Conservation (phyloP, 2,888 invertebrate genomes). For the Lathronympha strigana region DNA sequence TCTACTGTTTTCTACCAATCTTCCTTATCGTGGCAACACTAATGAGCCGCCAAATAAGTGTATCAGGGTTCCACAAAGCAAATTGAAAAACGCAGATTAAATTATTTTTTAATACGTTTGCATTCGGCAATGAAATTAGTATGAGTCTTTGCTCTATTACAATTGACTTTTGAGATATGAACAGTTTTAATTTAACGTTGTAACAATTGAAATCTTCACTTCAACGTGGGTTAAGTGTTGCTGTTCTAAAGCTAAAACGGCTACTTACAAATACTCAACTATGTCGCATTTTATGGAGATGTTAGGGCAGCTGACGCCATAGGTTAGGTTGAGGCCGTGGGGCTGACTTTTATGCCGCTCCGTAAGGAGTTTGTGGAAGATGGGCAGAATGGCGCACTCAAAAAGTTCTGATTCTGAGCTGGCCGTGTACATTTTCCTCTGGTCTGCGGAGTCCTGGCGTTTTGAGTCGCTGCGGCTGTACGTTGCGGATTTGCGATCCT, state of each 20-base stretch:
- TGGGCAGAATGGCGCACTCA: constrained; percentile 94
- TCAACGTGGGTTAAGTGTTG: constrained; percentile 11
- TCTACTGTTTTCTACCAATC: constrained; percentile 24
- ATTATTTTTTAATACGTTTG: neutral
- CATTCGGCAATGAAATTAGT: constrained; percentile 1
- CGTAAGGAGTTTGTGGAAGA: constrained; percentile 95
- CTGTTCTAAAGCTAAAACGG: constrained; percentile 23
- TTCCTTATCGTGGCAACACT: constrained; percentile 12
- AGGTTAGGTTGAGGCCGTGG: constrained; percentile 87
- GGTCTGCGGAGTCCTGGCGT: constrained; percentile 70
- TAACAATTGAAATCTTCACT: neutral
- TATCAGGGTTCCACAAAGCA: neutral
- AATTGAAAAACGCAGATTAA: neutral
- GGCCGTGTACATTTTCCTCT: constrained; percentile 88
- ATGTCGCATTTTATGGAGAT: constrained; percentile 98
- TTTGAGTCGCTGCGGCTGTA: constrained; percentile 75
- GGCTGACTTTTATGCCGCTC: constrained; percentile 90
- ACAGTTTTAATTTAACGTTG: constrained; percentile 19
- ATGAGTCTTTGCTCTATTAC: constrained; percentile 23
- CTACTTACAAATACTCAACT: constrained; percentile 93
- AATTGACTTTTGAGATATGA: constrained; percentile 33
- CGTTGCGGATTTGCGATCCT: constrained; percentile 81
- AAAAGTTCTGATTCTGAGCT: constrained; percentile 93
- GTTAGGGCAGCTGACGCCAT: constrained; percentile 95
- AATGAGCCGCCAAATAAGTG: neutral